Conservation (phyloP, 2,797 vertebrate genomes). For the Labeo calbasu region DNA sequence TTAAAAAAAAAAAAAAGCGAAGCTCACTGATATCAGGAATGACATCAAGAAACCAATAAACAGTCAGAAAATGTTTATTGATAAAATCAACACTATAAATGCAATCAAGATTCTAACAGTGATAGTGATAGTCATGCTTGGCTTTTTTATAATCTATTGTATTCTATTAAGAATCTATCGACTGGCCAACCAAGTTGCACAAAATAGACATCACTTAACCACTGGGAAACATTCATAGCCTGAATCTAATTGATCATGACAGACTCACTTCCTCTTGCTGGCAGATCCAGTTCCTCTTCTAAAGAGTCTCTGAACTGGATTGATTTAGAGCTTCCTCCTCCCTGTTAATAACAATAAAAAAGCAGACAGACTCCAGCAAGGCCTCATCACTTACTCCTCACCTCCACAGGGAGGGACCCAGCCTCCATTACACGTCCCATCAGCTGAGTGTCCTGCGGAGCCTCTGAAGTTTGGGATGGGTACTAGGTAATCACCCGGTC, state of each 20-base stretch:
- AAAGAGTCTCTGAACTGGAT: slow-evolving; percentile 68
- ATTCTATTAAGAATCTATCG: not conserved
- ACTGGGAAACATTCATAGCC: slow-evolving; percentile 59
- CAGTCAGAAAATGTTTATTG: not conserved
- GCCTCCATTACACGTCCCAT: slow-evolving; percentile 67
- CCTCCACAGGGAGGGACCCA: slow-evolving; percentile 61
- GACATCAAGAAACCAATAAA: not conserved
- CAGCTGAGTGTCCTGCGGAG: slow-evolving; percentile 72
- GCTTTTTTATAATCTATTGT: not conserved
- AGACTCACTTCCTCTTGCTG: slow-evolving; percentile 75
- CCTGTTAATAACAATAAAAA: slow-evolving; percentile 66
- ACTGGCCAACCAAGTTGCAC: not conserved
- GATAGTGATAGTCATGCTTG: not conserved
- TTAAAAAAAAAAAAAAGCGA: slow-evolving; percentile 22
- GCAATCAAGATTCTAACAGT: not conserved
- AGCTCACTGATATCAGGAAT: slow-evolving; percentile 46
- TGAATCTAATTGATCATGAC: slow-evolving; percentile 75
- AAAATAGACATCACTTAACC: slow-evolving; percentile 20
- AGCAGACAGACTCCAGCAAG: slow-evolving; percentile 67
- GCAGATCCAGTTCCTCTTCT: slow-evolving; percentile 68
- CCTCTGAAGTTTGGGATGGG: slow-evolving; percentile 60
- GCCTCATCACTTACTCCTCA: slow-evolving; percentile 63
- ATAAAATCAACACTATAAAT: not conserved
- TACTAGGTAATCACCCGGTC: not conserved
- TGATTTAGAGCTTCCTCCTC: slow-evolving; percentile 78